A percentile compares a stretch with the other conserved stretches of the same genome.
These are phyloP conservation scores for Ferdinandea cuprea DNA, from an alignment of 2,888 invertebrate genomes.

Conservation along the genomic window DNA sequence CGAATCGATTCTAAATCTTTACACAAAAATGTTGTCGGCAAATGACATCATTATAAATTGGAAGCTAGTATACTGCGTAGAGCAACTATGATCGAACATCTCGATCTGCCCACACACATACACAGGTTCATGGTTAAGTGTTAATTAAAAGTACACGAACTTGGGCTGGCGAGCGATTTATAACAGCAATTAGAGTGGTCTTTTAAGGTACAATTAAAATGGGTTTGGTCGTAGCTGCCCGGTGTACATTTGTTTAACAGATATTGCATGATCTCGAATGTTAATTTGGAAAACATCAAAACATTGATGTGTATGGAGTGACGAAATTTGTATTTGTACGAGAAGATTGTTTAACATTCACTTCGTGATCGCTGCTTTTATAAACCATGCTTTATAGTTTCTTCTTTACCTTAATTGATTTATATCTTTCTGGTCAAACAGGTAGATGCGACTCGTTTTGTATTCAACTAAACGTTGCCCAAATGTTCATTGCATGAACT, in stretches of 20 bases:
- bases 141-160: constrained; percentile 57
- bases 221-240: background rate
- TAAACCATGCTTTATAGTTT: too few species aligned
- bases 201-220: constrained; percentile 13
- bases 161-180: constrained; percentile 17
- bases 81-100: background rate
- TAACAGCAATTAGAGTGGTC: constrained; percentile 22
- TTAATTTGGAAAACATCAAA: background rate
- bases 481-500: too few species aligned
- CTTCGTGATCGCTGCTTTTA: too few species aligned
- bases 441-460: too few species aligned
- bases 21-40: background rate
- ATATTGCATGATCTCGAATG: background rate
- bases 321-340: background rate
- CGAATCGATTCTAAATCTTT: background rate
- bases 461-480: too few species aligned
- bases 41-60: constrained; percentile 26
- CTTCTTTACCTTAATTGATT: too few species aligned
- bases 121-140: constrained; percentile 19
- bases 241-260: background rate
- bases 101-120: constrained; percentile 14
- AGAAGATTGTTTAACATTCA: background rate
- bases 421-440: too few species aligned
- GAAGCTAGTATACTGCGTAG: background rate
- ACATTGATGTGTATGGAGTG: too few species aligned